phyloP scores from a whole-genome alignment of 2,888 invertebrate genomes.

The Phaedon cochleariae region DNA sequence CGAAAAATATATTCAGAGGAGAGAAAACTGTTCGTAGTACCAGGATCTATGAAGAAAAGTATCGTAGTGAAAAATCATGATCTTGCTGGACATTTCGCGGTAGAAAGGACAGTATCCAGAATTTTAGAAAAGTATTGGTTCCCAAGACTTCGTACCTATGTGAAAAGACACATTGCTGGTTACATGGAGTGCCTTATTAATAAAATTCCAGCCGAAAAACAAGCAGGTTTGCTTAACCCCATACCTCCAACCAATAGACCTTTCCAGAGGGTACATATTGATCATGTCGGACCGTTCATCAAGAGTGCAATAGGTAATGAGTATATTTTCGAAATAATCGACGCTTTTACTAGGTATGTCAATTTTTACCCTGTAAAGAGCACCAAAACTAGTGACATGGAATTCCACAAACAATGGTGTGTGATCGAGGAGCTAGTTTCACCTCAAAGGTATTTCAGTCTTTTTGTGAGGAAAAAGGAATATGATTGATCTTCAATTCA shows the following conservation, averaged over 20 bases:
- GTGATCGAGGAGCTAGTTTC: no score
- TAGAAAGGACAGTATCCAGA: constrained; percentile 21
- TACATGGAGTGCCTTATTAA: no score
- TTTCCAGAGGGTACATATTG: constrained; percentile 33
- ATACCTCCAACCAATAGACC: constrained; percentile 25
- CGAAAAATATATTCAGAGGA: no score
- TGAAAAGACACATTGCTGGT: constrained; percentile 28
- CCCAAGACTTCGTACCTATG: constrained; percentile 24
- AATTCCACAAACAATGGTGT: constrained; percentile 36
- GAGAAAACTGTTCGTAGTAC: not conserved
- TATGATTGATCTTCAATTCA: constrained; percentile 32
- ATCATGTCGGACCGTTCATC: constrained; percentile 34
- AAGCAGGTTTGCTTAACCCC: constrained; percentile 30
- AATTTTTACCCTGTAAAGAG: constrained; percentile 23
- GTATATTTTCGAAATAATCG: constrained; percentile 25
- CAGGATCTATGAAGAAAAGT: constrained; percentile 28
- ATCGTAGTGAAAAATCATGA: constrained; percentile 30
- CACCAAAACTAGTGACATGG: constrained; percentile 32
- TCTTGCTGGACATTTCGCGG: constrained; percentile 29
- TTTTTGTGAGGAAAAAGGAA: no score
- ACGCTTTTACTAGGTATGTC: constrained; percentile 30
- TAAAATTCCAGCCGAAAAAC: constrained; percentile 28
- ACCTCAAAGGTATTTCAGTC: no score
- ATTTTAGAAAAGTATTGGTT: constrained; percentile 35
- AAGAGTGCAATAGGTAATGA: constrained; percentile 21